These are phyloP conservation scores for Cheiracanthium punctorium DNA, from an alignment of 2,888 invertebrate species.

Conservation along the genomic window DNA sequence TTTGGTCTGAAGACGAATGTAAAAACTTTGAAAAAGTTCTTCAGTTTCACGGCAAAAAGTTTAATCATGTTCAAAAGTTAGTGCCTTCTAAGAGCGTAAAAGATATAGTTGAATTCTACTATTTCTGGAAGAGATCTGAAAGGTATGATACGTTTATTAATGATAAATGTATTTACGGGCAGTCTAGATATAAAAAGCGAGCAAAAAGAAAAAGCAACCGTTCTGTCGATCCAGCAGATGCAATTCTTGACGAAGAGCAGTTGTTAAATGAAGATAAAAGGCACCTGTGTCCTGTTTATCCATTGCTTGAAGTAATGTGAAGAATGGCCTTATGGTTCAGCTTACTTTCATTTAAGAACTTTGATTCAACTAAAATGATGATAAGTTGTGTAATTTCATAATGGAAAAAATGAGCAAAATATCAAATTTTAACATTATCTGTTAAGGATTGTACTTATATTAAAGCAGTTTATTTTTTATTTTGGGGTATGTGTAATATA, in stretches of 20 bases:
- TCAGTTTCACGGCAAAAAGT: conserved; percentile 20
- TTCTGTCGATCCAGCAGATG: conserved; percentile 5
- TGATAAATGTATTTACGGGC: neutral
- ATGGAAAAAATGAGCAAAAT: too few relatives aligned
- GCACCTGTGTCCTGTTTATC: neutral
- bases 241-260: neutral
- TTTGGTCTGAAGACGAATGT: conserved; percentile 24
- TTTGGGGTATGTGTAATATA: too few relatives aligned
- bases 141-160: conserved; percentile 33
- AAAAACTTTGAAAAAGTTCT: conserved; percentile 9
- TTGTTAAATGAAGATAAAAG: neutral
- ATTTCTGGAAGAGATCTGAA: conserved; percentile 43
- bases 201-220: conserved; percentile 4
- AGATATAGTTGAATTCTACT: conserved; percentile 35
- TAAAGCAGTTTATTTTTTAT: too few relatives aligned
- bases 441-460: too few relatives aligned
- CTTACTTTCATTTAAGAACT: too few relatives aligned
- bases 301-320: neutral
- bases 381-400: too few relatives aligned
- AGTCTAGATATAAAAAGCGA: neutral
- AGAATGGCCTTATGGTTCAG: neutral
- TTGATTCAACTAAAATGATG: too few relatives aligned
- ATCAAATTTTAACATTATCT: too few relatives aligned
- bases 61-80: conserved; percentile 10
- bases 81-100: neutral